Evolutionary conservation across 2,888 invertebrate genomes (phyloP), one percentile per base, ranked within the genome.

Genomic region (Octonoba sinensis): DNA sequence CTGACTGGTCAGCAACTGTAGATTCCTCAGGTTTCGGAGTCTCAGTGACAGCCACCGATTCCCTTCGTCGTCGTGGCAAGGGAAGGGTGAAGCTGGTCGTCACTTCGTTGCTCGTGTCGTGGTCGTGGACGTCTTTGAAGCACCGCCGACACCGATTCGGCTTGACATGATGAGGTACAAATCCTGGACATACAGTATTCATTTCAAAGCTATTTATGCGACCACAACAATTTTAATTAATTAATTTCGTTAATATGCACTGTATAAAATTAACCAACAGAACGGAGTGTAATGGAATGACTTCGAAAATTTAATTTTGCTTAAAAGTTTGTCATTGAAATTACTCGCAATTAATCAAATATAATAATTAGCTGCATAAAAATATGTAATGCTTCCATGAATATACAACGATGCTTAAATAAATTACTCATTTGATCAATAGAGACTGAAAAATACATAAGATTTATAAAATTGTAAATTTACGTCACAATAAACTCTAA

Each of bases 131-230:
- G 86, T 89, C 92, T 92, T 93, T 92, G 91, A 96, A 96, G 89
- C 96, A 96, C 86, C 96, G 91, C 90, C 96, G 96, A 90, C 96
- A 96, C 87, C 96, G 92, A 78, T 96, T 96, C 66, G 96, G 96
- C 94, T 96, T 96, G 87, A 96, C 92, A 86, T 96, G 95, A 90
- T 96, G 96, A 82, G 96, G 96, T 90, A 96, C 95, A 89, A 96
- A 96, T 62, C 96, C 96, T n/a, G 85, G 85, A 76, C 86, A 86
- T 24, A 81, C 78, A 13, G 85, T 75, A 71, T 77, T 83, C 83
- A 83, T 83, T 47, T 59, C 73, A 18, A 36, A 16, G 16, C 15
- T 13, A n/a, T 36, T 60, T 36, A 22, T 27, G 3, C n/a, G 27
- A 60, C 15, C 1, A 24, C 12, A 4, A 27, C 36, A 60, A 18